A percentile compares a stretch with the other conserved stretches of the same genome.
Conservation (phyloP, 2,113 vertebrate genomes). For the Pterocles burchelli region DNA sequence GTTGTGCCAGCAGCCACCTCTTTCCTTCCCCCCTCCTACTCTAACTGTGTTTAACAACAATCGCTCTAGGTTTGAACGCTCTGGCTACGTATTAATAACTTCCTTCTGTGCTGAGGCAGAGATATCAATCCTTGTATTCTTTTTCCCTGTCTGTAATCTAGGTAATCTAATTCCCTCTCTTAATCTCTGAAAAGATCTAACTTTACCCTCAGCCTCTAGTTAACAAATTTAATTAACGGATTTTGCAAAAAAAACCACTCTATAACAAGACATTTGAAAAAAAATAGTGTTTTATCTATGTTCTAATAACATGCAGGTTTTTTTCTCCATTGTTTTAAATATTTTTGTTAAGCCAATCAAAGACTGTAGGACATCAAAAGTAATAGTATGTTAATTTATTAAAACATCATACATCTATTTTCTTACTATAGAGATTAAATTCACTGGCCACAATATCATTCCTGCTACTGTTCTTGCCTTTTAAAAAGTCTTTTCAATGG, state of each 20-base stretch:
- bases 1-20: background rate
- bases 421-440: background rate
- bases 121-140: background rate
- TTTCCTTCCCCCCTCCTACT: background rate
- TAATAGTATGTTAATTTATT: background rate
- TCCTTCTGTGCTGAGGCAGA: background rate
- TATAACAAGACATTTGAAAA: background rate
- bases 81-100: background rate
- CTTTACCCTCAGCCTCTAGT: background rate
- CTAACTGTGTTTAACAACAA: accelerated
- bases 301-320: background rate
- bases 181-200: background rate
- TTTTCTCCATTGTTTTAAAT: background rate
- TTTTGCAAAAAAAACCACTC: background rate
- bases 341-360: background rate
- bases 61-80: background rate
- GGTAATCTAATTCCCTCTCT: background rate
- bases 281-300: background rate
- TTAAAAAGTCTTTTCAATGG: background rate
- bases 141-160: background rate
- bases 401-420: background rate
- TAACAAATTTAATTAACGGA: conserved; percentile 8
- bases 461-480: background rate
- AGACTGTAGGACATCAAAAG: background rate
- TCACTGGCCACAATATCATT: background rate